Percentiles rank a stretch among this genome's conserved stretches.
Conservation (phyloP, 2,888 invertebrate species). For the Melieria crassipennis region DNA sequence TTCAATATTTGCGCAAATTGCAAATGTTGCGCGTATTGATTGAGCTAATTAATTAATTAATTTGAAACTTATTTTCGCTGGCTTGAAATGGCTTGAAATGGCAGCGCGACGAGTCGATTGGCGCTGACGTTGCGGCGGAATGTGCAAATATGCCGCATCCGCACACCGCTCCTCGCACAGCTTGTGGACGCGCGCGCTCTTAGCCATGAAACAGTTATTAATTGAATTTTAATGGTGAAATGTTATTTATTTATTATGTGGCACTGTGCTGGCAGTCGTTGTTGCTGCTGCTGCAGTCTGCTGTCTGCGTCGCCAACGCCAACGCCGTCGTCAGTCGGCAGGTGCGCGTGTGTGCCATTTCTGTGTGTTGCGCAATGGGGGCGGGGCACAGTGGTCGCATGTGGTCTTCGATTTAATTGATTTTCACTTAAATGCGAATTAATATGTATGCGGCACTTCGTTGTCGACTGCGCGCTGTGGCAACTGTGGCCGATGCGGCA, state of each 20-base stretch:
- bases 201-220: conserved; percentile 53
- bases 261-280: background rate
- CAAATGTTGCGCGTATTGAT: conserved; percentile 45
- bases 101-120: too few species aligned
- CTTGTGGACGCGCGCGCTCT: conserved; percentile 3
- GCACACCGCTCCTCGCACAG: background rate
- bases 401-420: conserved; percentile 26
- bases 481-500: too few species aligned
- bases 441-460: background rate
- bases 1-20: conserved; percentile 31
- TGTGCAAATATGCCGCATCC: too few species aligned
- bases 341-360: background rate
- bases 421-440: conserved; percentile 25
- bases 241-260: conserved; percentile 24
- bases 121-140: too few species aligned
- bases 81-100: background rate
- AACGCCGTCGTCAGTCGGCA: too few species aligned
- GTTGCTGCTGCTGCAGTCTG: background rate
- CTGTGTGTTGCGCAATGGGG: background rate
- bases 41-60: conserved; percentile 48
- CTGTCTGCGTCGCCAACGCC: background rate
- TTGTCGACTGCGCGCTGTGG: background rate
- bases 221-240: conserved; percentile 62
- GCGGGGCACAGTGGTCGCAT: background rate
- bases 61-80: conserved; percentile 43